Evolutionary conservation across 2,888 invertebrate genomes (phyloP), one percentile per base, ranked within the genome.

Genomic region (Lordiphosa fenestrarum): DNA sequence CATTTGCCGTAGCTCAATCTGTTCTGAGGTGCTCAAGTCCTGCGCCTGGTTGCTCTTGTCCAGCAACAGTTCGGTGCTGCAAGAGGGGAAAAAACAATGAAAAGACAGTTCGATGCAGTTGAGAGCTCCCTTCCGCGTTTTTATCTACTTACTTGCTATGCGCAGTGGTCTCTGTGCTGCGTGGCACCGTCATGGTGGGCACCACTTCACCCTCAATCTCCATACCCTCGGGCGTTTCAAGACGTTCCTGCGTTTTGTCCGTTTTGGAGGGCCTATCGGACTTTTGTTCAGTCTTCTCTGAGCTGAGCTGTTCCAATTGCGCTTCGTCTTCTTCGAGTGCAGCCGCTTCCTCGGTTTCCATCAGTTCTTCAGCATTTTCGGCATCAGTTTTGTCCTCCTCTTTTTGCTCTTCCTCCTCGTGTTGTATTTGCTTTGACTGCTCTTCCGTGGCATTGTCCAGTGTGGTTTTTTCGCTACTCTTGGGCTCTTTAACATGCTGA

Each of bases 401-500:
- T 12, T 92, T 90, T 4, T 91, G 91, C 36, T 93, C 91, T 54
- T 92, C 91, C 40, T 93, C 92, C 39, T 92, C 91, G 59, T 93
- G 91, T n/a, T 92, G 92, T 5, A 89, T 74, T 66, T 89, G 75
- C 49, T 89, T 89, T 0, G 94, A 94, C 89, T 98, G 97, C 69
- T 97, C 96, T 88, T 95, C 93, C 0, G 95, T 95, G 0, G 95
- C 95, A 48, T 93, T 93, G 73, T 95, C 95, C 68, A 94, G 87
- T 2, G 92, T 92, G 86, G 95, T 94, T 53, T 94, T 91, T 84
- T 95, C 94, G 66, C 92, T 92, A 58, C 93, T 92, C 62, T 94
- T 94, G 0, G 95, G 93, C 69, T 96, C 94, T 80, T 94, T 94
- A 2, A 97, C 94, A 86, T 97, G 97, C 86, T 97, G 95, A 89